phyloP scores from a whole-genome alignment of 2,797 vertebrate species.

The Leucoraja ocellata region DNA sequence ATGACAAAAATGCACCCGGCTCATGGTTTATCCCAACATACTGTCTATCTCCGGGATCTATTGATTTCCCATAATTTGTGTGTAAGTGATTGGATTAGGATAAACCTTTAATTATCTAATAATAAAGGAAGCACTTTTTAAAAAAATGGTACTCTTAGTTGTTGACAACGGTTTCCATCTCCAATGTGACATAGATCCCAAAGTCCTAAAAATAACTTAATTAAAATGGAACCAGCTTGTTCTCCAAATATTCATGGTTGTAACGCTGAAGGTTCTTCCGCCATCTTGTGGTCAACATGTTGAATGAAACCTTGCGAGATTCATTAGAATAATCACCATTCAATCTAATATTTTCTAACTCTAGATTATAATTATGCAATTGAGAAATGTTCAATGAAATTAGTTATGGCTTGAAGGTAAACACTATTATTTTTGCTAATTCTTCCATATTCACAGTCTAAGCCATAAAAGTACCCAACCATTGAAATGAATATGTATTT shows the following conservation, averaged over 20 bases:
- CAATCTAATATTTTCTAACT: neutral
- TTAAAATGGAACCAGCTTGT: neutral
- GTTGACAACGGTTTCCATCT: neutral
- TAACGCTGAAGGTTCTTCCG: slow-evolving; percentile 22
- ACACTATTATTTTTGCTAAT: neutral
- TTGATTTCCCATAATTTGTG: neutral
- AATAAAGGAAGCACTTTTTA: neutral
- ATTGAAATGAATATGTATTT: neutral
- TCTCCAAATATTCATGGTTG: neutral
- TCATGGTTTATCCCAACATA: neutral
- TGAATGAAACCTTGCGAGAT: neutral
- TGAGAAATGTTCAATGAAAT: neutral
- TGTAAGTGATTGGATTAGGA: neutral
- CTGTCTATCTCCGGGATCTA: neutral
- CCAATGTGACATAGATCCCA: neutral
- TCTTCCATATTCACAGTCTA: neutral
- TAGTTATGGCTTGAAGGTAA: neutral
- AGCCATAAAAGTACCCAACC: neutral
- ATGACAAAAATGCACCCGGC: neutral
- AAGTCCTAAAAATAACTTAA: neutral
- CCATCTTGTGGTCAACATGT: slow-evolving; percentile 29
- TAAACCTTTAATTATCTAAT: neutral
- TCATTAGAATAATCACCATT: neutral
- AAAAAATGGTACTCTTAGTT: neutral
- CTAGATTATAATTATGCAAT: neutral